Conservation (phyloP, 2,888 invertebrate genomes). For the Clostera curtula region DNA sequence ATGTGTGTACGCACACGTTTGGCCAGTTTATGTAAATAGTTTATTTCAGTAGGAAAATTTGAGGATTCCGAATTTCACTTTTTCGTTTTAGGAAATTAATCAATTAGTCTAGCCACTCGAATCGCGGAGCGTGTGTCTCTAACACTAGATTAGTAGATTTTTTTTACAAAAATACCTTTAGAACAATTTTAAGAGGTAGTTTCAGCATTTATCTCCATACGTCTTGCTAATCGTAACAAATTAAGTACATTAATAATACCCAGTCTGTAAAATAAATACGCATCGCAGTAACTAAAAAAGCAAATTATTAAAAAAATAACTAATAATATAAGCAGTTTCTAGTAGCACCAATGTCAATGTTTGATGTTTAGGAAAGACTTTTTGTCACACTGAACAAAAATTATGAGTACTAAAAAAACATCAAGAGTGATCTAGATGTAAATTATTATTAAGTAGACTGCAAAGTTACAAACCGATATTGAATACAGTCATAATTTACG, state of each 20-base stretch:
- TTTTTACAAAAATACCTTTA: slow-evolving; percentile 66
- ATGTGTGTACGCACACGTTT: slow-evolving; percentile 11
- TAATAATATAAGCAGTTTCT: slow-evolving; percentile 46
- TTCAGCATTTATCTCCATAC: slow-evolving; percentile 42
- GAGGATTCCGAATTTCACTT: slow-evolving; percentile 38
- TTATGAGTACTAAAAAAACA: slow-evolving; percentile 12
- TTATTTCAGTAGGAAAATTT: slow-evolving; percentile 43
- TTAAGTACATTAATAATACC: slow-evolving; percentile 49
- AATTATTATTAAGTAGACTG: too few species aligned
- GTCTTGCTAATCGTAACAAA: slow-evolving; percentile 39
- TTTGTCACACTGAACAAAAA: slow-evolving; percentile 5
- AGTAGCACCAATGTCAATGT: slow-evolving; percentile 63
- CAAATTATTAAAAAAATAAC: slow-evolving; percentile 25
- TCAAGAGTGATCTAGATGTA: too few species aligned
- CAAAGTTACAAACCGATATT: too few species aligned
- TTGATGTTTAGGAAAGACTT: slow-evolving; percentile 24
- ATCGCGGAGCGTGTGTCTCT: slow-evolving; percentile 29
- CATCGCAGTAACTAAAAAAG: slow-evolving; percentile 22
- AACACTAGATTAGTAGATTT: slow-evolving; percentile 44
- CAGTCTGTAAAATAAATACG: slow-evolving; percentile 26
- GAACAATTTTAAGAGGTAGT: slow-evolving; percentile 64
- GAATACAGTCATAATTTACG: too few species aligned
- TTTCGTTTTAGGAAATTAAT: slow-evolving; percentile 39
- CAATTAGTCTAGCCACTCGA: slow-evolving; percentile 38
- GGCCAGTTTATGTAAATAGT: slow-evolving; percentile 13